These are phyloP conservation scores for Trachelus stipa DNA, from an alignment of 2,888 invertebrate species.

Conservation along the genomic window DNA sequence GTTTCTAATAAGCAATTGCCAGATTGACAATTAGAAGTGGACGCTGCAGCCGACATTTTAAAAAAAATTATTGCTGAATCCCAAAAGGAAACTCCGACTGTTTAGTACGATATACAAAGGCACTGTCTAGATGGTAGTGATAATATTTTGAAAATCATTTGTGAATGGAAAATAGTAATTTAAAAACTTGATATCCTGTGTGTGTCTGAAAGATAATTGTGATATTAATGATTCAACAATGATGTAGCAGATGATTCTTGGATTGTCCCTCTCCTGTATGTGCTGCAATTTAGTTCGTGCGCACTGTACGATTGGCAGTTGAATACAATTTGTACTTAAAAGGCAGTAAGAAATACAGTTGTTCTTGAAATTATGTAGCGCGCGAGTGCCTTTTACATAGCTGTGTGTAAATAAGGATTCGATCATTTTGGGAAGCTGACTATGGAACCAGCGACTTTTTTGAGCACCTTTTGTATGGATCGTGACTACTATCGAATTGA, in stretches of 20 bases:
- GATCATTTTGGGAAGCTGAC: conserved; percentile 24
- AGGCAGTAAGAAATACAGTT: conserved; percentile 37
- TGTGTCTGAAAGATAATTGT: conserved; percentile 2
- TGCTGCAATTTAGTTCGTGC: neutral
- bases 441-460: conserved; percentile 26
- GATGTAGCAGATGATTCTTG: neutral
- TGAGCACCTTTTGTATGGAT: conserved; percentile 47
- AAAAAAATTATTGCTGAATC: neutral
- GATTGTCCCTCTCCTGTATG: neutral
- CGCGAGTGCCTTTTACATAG: conserved; percentile 34
- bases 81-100: neutral
- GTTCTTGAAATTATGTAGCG: conserved; percentile 25
- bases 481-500: conserved; percentile 34
- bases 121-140: neutral
- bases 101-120: neutral
- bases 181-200: conserved; percentile 18
- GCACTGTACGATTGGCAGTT: neutral
- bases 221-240: neutral
- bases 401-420: conserved; percentile 39
- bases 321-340: conserved; percentile 48
- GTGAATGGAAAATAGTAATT: conserved; percentile 21
- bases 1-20: neutral
- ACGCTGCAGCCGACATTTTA: neutral
- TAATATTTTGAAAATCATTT: conserved; percentile 20
- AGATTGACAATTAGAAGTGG: neutral